These are phyloP conservation scores for Leucoma salicis DNA, from an alignment of 2,888 invertebrate genomes.

Conservation along the genomic window DNA sequence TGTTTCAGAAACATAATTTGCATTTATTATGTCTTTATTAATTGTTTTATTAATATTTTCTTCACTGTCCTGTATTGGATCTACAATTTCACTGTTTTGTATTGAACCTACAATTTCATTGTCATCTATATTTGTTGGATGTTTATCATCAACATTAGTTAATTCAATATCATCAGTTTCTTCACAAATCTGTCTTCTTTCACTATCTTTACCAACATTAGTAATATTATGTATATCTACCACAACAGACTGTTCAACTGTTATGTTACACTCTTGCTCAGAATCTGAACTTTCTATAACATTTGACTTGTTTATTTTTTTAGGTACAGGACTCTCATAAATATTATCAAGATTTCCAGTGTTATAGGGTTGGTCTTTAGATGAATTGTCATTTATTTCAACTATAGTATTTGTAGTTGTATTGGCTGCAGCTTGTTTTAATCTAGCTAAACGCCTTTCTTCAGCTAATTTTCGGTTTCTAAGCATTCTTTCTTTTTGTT, in stretches of 20 bases:
- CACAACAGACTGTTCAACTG: slow-evolving; percentile 34
- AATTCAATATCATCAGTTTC: not conserved
- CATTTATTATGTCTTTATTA: not conserved
- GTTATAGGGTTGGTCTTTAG: slow-evolving; percentile 8
- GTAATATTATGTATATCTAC: slow-evolving; percentile 35
- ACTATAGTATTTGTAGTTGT: not conserved
- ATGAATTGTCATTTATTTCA: slow-evolving; percentile 9
- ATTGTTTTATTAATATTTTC: slow-evolving; percentile 26
- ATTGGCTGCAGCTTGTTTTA: slow-evolving; percentile 42
- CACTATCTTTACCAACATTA: slow-evolving; percentile 23
- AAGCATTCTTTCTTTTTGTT: slow-evolving; percentile 86
- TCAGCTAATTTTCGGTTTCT: slow-evolving; percentile 85
- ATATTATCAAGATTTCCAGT: slow-evolving; percentile 4
- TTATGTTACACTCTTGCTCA: slow-evolving; percentile 40
- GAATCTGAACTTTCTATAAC: slow-evolving; percentile 34
- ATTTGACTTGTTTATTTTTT: slow-evolving; percentile 14
- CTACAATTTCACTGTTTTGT: not conserved
- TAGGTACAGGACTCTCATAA: not conserved
- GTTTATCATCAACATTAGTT: not conserved
- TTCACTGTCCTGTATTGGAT: not conserved
- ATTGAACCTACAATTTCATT: not conserved
- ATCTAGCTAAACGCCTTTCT: slow-evolving; percentile 82
- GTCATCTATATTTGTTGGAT: not conserved
- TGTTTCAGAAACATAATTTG: not conserved
- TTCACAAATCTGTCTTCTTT: not conserved